Conservation (phyloP, 2,888 invertebrate genomes). For the Poecilus cupreus region DNA sequence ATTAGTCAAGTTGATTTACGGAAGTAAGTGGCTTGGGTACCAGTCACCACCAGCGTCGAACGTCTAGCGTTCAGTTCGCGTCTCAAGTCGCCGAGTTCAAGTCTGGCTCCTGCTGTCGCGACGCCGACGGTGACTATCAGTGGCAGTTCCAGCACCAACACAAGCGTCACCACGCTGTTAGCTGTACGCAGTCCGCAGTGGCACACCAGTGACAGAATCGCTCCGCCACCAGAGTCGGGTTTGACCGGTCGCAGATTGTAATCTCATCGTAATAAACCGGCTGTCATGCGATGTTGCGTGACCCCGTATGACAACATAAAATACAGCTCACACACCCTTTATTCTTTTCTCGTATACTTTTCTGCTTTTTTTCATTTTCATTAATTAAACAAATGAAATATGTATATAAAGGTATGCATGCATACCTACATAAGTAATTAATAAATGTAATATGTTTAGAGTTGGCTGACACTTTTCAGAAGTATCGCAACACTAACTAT, state of each 20-base stretch:
- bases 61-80: not conserved
- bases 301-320: conserved; percentile 71
- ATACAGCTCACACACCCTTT: conserved; percentile 70
- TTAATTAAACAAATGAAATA: conserved; percentile 71
- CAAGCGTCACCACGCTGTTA: not conserved
- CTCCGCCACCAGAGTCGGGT: conserved; percentile 63
- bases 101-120: not conserved
- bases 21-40: not conserved
- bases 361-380: conserved; percentile 68
- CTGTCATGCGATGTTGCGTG: conserved; percentile 72
- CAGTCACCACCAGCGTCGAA: not conserved
- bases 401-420: conserved; percentile 65
- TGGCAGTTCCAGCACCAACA: not conserved
- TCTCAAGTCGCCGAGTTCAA: not conserved
- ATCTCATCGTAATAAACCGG: conserved; percentile 70
- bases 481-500: not conserved
- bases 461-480: conserved; percentile 32
- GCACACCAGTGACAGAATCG: conserved; percentile 60
- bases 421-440: conserved; percentile 65
- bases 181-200: conserved; percentile 19
- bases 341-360: conserved; percentile 67
- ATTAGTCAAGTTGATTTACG: conserved; percentile 31
- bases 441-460: conserved; percentile 59
- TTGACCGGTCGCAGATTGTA: conserved; percentile 70
- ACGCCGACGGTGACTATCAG: not conserved